Percentiles rank a stretch among this genome's conserved stretches.
Evolutionary conservation across 2,797 vertebrate species (phyloP).

Genomic region (Lagodon rhomboides): DNA sequence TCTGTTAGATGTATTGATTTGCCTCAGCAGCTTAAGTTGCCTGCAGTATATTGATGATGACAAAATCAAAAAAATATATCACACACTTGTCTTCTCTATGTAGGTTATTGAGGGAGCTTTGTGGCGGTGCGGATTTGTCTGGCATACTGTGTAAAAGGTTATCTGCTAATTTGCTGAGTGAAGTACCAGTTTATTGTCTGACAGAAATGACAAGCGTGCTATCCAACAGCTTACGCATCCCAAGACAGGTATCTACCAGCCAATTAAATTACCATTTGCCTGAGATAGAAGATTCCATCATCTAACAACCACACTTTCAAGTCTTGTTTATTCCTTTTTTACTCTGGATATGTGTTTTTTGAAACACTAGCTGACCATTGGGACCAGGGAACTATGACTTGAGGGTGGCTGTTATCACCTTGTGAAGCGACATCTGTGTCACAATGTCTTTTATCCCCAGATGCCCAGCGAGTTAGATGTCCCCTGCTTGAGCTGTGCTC

Average conservation of each 20-base stretch:
- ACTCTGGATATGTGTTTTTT: slow-evolving; percentile 44
- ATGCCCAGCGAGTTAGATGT: slow-evolving; percentile 65
- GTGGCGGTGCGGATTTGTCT: slow-evolving; percentile 16
- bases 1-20: neutral
- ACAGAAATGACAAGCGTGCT: slow-evolving; percentile 37
- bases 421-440: slow-evolving; percentile 73
- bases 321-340: slow-evolving; percentile 45
- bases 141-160: slow-evolving; percentile 41
- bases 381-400: slow-evolving; percentile 53
- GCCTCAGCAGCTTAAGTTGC: neutral
- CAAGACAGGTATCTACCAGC: slow-evolving; percentile 41
- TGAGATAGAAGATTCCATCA: slow-evolving; percentile 44
- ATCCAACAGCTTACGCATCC: slow-evolving; percentile 22
- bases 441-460: slow-evolving; percentile 58
- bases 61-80: slow-evolving; percentile 13
- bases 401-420: slow-evolving; percentile 71
- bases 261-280: slow-evolving; percentile 65
- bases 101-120: neutral
- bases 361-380: slow-evolving; percentile 52
- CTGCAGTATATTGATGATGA: neutral
- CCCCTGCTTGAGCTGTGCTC: slow-evolving; percentile 41
- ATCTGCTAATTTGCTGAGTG: slow-evolving; percentile 31
- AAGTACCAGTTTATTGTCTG: slow-evolving; percentile 15
- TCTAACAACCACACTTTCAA: slow-evolving; percentile 30
- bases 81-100: slow-evolving; percentile 16